Base-by-base conservation (phyloP, 2,888 invertebrate species). In the Nematopogon swammerdamellus region DNA sequence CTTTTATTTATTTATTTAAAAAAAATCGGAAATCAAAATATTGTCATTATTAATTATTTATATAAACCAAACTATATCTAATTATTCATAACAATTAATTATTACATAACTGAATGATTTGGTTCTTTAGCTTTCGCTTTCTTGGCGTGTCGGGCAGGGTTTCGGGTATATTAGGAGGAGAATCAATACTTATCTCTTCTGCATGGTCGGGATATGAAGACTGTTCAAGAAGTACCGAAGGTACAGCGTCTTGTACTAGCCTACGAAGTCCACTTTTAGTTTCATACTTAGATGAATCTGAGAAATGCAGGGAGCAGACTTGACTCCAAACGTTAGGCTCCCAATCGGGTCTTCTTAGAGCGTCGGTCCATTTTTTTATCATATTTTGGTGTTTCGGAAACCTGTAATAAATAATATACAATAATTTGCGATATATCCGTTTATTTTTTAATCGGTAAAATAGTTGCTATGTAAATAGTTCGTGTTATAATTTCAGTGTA, bases 241-340 rank as follows among this genome's bases (percentile, higher is more conserved):
- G 43, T 43, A 43, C 18, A 43, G 18, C 43, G 14, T 43, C 43
- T n/a, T 43, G n/a, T 14, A 43, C 43, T 43, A 52, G 44, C 19
- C 47, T 52, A 11, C 49, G 49, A 5, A 49, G 52, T 2, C 53
- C 52, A n/a, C 46, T 53, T 48, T 53, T 53, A 16, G 52, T 53
- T 49, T 51, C 52, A 45, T 46, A 53, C 48, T 50, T 47, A 19
- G 46, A 20, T 18, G 52, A 2, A 3, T 53, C 49, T 3, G 48
- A 11, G 44, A 53, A 53, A 30, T 53, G 52, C 2, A 42, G 17
- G 44, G 51, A 53, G 42, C 53, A 53, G 16, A 53, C 42, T 46
- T 46, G 49, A 25, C 50, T 53, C n/a, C 50, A 49, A 5, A 53
- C 50, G 1, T 52, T 53, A n/a, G 52, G 53, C 25, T 51, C 44